Base-by-base conservation (phyloP, 2,888 invertebrate species). In the Drosophila sordidapex region DNA sequence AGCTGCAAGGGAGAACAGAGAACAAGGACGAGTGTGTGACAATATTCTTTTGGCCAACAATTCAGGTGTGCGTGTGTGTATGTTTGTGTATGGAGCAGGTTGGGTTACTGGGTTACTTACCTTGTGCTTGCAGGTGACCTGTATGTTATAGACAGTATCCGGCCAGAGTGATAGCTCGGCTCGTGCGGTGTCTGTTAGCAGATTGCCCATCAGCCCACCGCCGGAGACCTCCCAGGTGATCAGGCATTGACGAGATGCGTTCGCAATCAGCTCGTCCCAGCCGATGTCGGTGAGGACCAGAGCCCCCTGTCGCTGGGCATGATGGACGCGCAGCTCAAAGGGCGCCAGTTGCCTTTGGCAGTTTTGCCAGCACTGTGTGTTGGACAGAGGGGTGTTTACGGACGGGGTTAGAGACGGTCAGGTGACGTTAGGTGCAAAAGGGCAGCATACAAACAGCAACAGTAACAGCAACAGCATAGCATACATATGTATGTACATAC, bases 181-280 rank as follows among this genome's bases (percentile, higher is more conserved):
- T 81, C 91, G 92, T 63, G 90, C 92, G 6, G 93, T 91, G 56
- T 93, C 93, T 40, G 93, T 93, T 25, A 93, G 86, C 29, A 93
- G 90, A 72, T 93, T 93, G 33, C 93, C 93, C 92, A 93, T 93
- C 36, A 93, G 88, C 2, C 93, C 93, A 43, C 93, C 93, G 67
- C 93, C 93, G 21, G 93, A 92, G 36, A 93, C 93, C 80, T 93
- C 93, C 93, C 93, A 93, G 61, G 93, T 93, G 72, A 93, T 93
- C 74, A 93, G 83, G 77, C 93, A 93, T 76, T 93, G 93, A 35
- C 89, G 83, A 54, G 86, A 87, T 59, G 89, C 87, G 57, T 87
- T 87, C 62, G 86, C 85, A 76, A 87, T 87, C 66, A 77, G 36
- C 60, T 92, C 91, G 25, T 91, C 89, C 93, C 93, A 93, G 38